Conservation (phyloP, 1,140 invertebrate species). For the Theocolax elegans region DNA sequence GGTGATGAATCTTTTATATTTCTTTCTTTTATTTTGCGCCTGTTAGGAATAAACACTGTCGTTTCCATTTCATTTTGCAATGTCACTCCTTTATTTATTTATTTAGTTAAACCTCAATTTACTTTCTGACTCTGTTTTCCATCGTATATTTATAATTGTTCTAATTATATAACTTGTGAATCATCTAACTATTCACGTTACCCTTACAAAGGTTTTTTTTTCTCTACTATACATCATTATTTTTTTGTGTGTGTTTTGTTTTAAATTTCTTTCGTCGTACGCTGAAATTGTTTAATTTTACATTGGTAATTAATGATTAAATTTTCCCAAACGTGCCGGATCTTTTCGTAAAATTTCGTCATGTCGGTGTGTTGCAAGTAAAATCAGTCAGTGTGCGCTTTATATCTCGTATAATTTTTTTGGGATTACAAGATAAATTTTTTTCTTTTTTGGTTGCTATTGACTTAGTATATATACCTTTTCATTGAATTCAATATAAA, state of each 20-base stretch:
- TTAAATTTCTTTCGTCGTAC: conserved; percentile 29
- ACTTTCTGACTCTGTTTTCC: conserved; percentile 28
- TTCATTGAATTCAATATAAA: conserved; percentile 23
- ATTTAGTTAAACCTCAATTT: conserved; percentile 17
- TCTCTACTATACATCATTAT: conserved; percentile 27
- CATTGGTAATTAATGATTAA: neutral
- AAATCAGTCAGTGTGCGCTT: conserved; percentile 39
- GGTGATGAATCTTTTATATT: conserved; percentile 7
- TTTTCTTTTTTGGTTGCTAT: conserved; percentile 42
- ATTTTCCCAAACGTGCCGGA: neutral
- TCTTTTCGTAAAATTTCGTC: conserved; percentile 8
- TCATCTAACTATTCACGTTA: conserved; percentile 37
- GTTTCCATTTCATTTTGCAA: conserved; percentile 7
- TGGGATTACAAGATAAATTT: conserved; percentile 34
- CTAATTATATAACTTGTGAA: conserved; percentile 33
- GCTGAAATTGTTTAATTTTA: conserved; percentile 5
- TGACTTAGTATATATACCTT: conserved; percentile 44
- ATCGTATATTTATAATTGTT: conserved; percentile 37
- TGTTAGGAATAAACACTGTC: conserved; percentile 14
- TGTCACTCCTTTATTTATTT: neutral
- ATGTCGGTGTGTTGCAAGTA: conserved; percentile 13
- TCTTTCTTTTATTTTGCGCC: too few species aligned
- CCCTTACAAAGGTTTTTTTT: conserved; percentile 15
- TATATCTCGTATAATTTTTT: conserved; percentile 22
- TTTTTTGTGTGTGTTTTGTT: too few species aligned